Percentiles rank a stretch among this genome's conserved stretches.
Conservation (phyloP, 2,888 invertebrate species). For the Hydrotaea cyrtoneurina region DNA sequence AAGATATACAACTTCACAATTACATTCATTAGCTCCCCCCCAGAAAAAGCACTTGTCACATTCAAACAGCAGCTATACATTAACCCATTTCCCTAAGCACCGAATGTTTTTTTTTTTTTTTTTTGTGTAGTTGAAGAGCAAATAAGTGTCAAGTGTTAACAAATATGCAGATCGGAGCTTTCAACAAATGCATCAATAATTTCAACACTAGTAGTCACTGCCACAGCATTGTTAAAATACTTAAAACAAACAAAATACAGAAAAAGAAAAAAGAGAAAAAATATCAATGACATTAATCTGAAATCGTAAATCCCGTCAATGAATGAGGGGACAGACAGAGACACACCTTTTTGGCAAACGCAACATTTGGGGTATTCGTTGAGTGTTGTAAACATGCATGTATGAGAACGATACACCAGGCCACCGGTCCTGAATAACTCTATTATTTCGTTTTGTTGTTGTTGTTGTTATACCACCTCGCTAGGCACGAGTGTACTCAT, state of each 20-base stretch:
- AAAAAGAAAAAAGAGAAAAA: slow-evolving; percentile 11
- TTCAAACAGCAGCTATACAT: no score
- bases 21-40: no score
- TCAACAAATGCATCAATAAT: slow-evolving; percentile 36
- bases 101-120: no score
- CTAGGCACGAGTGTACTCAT: not conserved
- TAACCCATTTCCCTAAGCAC: no score
- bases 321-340: slow-evolving; percentile 20
- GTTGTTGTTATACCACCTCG: not conserved
- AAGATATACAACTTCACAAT: not conserved
- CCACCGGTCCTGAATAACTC: no score
- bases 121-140: no score
- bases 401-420: no score
- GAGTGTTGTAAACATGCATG: no score
- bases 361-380: no score
- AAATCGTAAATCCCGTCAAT: slow-evolving; percentile 35
- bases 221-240: not conserved
- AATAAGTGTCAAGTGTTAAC: slow-evolving; percentile 30
- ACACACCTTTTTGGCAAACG: not conserved
- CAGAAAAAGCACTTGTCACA: no score
- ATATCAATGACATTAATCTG: slow-evolving; percentile 3
- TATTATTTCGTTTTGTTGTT: not conserved
- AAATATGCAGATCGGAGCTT: slow-evolving; percentile 19
- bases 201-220: slow-evolving; percentile 50
- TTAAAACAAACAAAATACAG: slow-evolving; percentile 17